Evolutionary conservation across 1,140 invertebrate species (phyloP).

Genomic region (Bombus terrestris): DNA sequence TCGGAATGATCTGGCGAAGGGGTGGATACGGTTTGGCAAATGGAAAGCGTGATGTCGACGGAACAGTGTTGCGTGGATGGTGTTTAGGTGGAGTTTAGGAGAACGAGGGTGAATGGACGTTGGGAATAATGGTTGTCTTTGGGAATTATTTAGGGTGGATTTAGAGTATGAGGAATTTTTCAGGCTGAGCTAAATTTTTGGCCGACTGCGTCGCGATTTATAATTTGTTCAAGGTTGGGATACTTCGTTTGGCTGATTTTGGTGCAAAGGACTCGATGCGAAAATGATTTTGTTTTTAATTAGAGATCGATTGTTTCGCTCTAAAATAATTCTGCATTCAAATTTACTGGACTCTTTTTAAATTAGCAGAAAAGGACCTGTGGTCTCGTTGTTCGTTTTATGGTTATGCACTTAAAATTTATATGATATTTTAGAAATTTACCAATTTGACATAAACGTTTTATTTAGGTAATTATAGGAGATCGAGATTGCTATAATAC

Average conservation of each 20-base stretch:
- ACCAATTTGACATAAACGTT: background rate
- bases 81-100: background rate
- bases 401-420: background rate
- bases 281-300: no score
- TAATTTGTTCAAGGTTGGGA: background rate
- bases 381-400: background rate
- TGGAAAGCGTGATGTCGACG: background rate
- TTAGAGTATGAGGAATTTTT: background rate
- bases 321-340: background rate
- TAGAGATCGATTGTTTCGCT: no score
- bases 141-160: background rate
- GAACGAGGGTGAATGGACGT: background rate
- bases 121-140: background rate
- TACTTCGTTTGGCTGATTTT: no score
- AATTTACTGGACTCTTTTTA: background rate
- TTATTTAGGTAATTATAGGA: background rate
- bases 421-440: background rate
- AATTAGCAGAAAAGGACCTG: background rate
- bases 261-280: no score
- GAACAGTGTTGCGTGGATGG: background rate
- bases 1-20: background rate
- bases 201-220: background rate
- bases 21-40: slow-evolving; percentile 25
- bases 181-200: background rate
- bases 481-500: background rate